Evolutionary conservation across 2,888 invertebrate genomes (phyloP), one percentile per base, ranked within the genome.

Genomic region (Euspilapteryx auroguttella): DNA sequence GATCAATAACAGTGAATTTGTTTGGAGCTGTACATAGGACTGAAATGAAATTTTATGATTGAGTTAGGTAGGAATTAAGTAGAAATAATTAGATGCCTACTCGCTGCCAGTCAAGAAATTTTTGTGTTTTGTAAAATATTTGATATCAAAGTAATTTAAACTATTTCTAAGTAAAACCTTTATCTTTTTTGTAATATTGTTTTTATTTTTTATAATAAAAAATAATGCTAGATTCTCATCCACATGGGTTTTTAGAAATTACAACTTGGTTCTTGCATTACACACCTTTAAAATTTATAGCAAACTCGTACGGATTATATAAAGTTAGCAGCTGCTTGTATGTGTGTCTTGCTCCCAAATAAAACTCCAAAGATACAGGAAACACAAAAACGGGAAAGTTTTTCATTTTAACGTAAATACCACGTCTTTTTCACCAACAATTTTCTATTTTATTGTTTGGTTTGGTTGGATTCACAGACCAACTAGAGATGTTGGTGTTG

Each of bases 251-350:
- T 17, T 10, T 24, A 3, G 22, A 26, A 23, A 22, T 32, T 24
- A 30, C 25, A 7, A 25, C 22, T 23, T 33, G 12, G 22, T 27
- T 29, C 13, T 15, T 10, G 4, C 3, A 27, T 4, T 32, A 17
- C 17, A 17, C 5, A 89, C 91, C 88, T 86, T 85, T 86, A 56
- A 87, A 91, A 62, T 82, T 82, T 20, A 91, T 80, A 33, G 85
- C 79, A 59, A 87, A 86, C 40, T 91, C 89, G 56, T 89, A 91
- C 1, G 91, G 91, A 76, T 92, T 93, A 54, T 89, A 90, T 20
- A 93, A 69, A 20, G 89, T 89, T 34, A 93, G 53, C 28, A 89
- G 69, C 58, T 90, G 89, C 55, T 89, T 90, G 54, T 90, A 87
- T 3, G 87, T 84, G 28, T 83, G 80, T 41, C 85, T 83, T 38